Base-by-base conservation (phyloP, 2,797 vertebrate genomes). In the Lophotriccus pileatus region DNA sequence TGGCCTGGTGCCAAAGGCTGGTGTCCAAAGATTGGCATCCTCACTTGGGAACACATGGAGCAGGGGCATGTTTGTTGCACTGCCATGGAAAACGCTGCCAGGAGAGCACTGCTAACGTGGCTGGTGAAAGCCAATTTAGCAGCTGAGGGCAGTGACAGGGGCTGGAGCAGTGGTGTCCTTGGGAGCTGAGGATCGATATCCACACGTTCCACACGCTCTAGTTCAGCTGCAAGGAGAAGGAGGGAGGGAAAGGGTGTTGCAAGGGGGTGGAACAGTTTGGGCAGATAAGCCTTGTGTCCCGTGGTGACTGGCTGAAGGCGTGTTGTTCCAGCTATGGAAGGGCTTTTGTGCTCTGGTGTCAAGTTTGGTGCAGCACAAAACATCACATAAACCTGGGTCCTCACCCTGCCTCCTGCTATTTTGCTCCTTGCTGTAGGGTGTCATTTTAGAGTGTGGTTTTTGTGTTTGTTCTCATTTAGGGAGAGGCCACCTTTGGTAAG, bases 1-100 rank as follows among this genome's bases (percentile, higher is more conserved):
- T 95, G 95, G 87, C 87, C 84, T 43, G 43, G 30, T 77, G 87
- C 94, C 90, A 34, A 44, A 36, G 67, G 81, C 96, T 95, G 93
- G 63, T 87, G 81, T 80, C 91, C 80, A 88, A 92, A 76, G 85
- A 41, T 63, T 92, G 95, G 86, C 81, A 79, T 87, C 62, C n/a
- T 46, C 2, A 3, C 75, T 55, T 43, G 59, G 64, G 62, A 94
- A 44, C 70, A 85, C 87, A 83, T 50, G 73, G 82, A 94, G 67
- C 32, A 72, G 79, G 74, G 84, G 41, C 27, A 1, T 1, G 1
- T 91, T 89, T 93, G 63, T 84, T 93, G 68, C 53, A 5, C 52
- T 59, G 87, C 90, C 25, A 2, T 15, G 66, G 73, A 41, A 28
- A 89, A 50, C 0, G 4, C 76, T 90, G 87, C 92, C 90, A 92